phyloP scores from a whole-genome alignment of 2,888 invertebrate genomes.

The Sipunculus nudus region DNA sequence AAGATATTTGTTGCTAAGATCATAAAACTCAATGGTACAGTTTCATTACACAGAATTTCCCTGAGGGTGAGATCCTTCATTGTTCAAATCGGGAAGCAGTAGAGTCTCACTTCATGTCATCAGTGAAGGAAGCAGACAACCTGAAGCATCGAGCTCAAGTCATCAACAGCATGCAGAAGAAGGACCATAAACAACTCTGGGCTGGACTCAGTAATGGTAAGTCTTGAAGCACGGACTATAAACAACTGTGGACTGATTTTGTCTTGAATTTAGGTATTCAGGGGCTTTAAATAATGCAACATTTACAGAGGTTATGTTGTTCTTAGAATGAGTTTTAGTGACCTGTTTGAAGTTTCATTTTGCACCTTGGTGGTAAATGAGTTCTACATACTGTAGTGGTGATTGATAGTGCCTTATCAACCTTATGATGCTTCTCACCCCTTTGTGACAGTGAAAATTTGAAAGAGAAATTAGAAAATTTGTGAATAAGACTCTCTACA shows the following conservation, averaged over 20 bases:
- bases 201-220: slow-evolving; percentile 89
- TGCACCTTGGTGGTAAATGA: too few species aligned
- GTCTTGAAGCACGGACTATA: slow-evolving; percentile 10
- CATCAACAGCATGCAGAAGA: slow-evolving; percentile 73
- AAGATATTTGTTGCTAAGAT: too few species aligned
- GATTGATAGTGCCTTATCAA: too few species aligned
- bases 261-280: not conserved
- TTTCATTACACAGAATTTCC: slow-evolving; percentile 92
- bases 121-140: slow-evolving; percentile 97
- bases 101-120: slow-evolving; percentile 93
- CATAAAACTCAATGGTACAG: too few species aligned
- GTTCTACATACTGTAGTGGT: too few species aligned
- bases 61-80: slow-evolving; percentile 86
- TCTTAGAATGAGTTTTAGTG: too few species aligned
- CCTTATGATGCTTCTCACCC: too few species aligned
- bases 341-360: too few species aligned
- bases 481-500: too few species aligned
- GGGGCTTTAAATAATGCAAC: not conserved
- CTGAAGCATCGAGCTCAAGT: slow-evolving; percentile 87
- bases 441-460: too few species aligned
- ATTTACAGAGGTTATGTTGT: too few species aligned
- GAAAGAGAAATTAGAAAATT: too few species aligned
- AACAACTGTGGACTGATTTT: not conserved
- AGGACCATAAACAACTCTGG: slow-evolving; percentile 97
- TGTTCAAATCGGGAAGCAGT: slow-evolving; percentile 84